Evolutionary conservation across 2,797 vertebrate genomes (phyloP).

Genomic region (Euthynnus affinis): DNA sequence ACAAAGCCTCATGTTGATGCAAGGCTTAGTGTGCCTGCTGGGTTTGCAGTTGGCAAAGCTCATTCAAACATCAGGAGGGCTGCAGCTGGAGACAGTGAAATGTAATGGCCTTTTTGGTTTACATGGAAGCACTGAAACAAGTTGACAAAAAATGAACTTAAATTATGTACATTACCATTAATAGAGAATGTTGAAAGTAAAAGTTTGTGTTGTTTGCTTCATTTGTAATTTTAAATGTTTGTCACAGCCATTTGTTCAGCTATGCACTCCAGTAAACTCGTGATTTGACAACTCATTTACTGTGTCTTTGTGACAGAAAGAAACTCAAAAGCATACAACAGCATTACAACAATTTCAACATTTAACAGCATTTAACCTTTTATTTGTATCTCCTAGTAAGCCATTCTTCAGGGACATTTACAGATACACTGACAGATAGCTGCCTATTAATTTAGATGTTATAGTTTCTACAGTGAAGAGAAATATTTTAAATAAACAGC

Average conservation of each 20-base stretch:
- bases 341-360: neutral
- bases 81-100: conserved; percentile 46
- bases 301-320: neutral
- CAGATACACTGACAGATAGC: no score
- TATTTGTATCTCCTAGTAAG: neutral
- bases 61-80: conserved; percentile 69
- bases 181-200: neutral
- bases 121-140: conserved; percentile 29
- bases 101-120: conserved; percentile 51
- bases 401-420: neutral
- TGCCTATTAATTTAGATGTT: neutral
- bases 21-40: conserved; percentile 59
- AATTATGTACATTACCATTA: neutral
- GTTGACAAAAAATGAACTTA: neutral
- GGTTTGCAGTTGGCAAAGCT: conserved; percentile 58
- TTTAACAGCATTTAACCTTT: neutral
- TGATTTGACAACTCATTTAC: conserved; percentile 6
- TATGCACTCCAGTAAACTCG: neutral
- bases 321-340: neutral
- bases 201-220: conserved; percentile 7
- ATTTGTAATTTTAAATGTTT: neutral
- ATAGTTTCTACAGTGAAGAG: neutral
- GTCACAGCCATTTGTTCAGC: neutral
- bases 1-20: conserved; percentile 59
- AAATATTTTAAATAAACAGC: conserved; percentile 3